These are phyloP conservation scores for Hirtodrosophila alboralis DNA, from an alignment of 2,888 invertebrate genomes.

Conservation along the genomic window DNA sequence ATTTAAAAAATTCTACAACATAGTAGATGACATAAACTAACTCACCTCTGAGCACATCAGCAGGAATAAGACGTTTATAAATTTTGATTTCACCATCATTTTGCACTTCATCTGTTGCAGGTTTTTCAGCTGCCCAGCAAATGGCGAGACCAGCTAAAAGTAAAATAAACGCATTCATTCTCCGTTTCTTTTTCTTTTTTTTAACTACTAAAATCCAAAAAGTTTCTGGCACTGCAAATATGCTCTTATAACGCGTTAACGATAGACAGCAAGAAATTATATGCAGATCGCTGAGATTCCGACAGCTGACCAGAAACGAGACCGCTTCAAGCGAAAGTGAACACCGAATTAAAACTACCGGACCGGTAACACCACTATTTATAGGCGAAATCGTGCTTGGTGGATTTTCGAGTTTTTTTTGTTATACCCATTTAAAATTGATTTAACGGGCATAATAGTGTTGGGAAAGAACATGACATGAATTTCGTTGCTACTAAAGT, in stretches of 20 bases:
- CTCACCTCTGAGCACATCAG: conserved; percentile 94
- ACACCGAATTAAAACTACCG: conserved; percentile 71
- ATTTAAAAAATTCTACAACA: no score
- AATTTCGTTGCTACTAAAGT: no score
- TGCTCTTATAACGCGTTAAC: neutral
- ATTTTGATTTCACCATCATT: conserved; percentile 87
- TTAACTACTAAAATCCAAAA: conserved; percentile 2
- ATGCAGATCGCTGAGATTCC: conserved; percentile 23
- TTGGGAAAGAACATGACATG: no score
- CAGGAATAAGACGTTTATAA: conserved; percentile 93
- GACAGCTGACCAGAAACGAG: conserved; percentile 43
- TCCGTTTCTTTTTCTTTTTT: conserved; percentile 2
- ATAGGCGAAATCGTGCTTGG: conserved; percentile 55
- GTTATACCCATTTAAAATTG: neutral
- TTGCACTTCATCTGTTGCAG: conserved; percentile 6
- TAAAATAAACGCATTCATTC: conserved; percentile 33
- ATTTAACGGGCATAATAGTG: no score
- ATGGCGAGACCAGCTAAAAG: conserved; percentile 17
- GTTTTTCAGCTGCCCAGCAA: conserved; percentile 22
- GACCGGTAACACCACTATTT: conserved; percentile 75
- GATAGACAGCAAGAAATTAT: conserved; percentile 10
- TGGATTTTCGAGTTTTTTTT: conserved; percentile 41
- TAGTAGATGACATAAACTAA: conserved; percentile 2
- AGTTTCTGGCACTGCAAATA: conserved; percentile 3
- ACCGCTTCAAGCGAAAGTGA: conserved; percentile 78